A percentile compares a stretch with the other conserved stretches of the same genome.
Evolutionary conservation across 2,888 invertebrate species (phyloP).

Genomic region (Nymphalis c-album): DNA sequence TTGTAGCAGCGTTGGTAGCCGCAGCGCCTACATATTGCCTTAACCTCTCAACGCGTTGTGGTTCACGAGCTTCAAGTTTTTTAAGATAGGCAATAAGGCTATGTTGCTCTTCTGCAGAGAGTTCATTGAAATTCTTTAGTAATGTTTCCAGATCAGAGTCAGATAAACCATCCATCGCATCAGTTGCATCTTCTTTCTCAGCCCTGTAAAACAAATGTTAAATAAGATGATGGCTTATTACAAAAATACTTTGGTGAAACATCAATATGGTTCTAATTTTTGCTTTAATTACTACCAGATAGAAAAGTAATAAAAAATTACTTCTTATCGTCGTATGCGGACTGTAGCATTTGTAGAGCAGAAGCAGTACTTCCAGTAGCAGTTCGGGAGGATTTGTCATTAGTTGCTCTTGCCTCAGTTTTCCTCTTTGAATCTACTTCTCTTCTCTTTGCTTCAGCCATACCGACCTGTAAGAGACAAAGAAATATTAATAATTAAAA

Average conservation of each 20-base stretch:
- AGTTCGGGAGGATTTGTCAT: conserved; percentile 19
- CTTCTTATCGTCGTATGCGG: conserved; percentile 72
- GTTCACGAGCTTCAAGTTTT: conserved; percentile 89
- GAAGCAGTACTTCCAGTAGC: conserved; percentile 54
- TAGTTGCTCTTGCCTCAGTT: conserved; percentile 32
- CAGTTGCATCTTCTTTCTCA: conserved; percentile 59
- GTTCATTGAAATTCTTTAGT: conserved; percentile 88
- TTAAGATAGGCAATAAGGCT: conserved; percentile 90
- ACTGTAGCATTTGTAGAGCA: conserved; percentile 73
- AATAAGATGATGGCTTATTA: neutral
- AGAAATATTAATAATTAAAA: too few species aligned
- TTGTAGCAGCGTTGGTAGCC: conserved; percentile 40
- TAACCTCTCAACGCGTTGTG: conserved; percentile 88
- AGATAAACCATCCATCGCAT: conserved; percentile 87
- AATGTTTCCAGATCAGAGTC: conserved; percentile 90
- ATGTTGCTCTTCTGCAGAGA: conserved; percentile 91
- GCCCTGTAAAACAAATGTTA: conserved; percentile 42
- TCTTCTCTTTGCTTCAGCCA: conserved; percentile 73
- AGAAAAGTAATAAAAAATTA: conserved; percentile 39
- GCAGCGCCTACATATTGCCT: conserved; percentile 86
- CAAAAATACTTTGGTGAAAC: too few species aligned
- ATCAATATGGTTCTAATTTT: too few species aligned
- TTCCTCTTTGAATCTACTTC: conserved; percentile 53
- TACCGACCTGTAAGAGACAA: conserved; percentile 55
- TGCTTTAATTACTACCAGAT: too few species aligned